Percentiles rank a stretch among this genome's conserved stretches.
These are phyloP conservation scores for Gyrodactylus salaris DNA, from an alignment of 1,140 invertebrate species.

Conservation along the genomic window DNA sequence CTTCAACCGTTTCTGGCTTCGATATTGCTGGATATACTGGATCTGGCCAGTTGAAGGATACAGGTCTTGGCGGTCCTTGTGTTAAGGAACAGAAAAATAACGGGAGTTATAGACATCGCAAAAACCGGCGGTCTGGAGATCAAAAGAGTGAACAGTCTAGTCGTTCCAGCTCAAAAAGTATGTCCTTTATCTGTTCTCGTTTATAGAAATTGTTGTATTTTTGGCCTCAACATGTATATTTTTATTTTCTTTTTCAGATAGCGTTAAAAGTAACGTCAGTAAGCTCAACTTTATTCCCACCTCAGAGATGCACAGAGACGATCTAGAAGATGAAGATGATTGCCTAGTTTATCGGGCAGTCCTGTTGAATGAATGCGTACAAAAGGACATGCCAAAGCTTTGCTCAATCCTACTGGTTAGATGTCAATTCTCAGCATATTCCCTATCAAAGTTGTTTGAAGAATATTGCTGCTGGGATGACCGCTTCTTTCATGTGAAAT, in stretches of 20 bases:
- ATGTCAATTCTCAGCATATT: neutral
- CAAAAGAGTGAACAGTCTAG: neutral
- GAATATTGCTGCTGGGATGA: slow-evolving; percentile 2
- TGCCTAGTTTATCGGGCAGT: neutral
- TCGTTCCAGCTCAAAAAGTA: neutral
- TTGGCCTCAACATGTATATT: neutral
- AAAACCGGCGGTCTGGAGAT: neutral
- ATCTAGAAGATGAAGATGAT: neutral
- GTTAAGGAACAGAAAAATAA: neutral
- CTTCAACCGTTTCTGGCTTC: neutral
- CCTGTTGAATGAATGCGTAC: neutral
- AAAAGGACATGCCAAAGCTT: neutral
- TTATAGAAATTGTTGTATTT: neutral
- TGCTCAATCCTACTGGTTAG: neutral
- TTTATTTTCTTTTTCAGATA: no score
- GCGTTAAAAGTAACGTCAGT: neutral
- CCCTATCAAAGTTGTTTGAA: neutral
- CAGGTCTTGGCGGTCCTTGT: neutral
- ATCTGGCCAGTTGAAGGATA: neutral
- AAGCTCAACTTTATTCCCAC: neutral
- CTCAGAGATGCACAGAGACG: neutral
- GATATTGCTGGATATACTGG: neutral
- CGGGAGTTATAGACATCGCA: neutral
- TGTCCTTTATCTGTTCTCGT: neutral
- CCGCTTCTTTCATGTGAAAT: neutral